Evolutionary conservation across 2,888 invertebrate genomes (phyloP), one percentile per base, ranked within the genome.

Genomic region (Ernsta delagoae): DNA sequence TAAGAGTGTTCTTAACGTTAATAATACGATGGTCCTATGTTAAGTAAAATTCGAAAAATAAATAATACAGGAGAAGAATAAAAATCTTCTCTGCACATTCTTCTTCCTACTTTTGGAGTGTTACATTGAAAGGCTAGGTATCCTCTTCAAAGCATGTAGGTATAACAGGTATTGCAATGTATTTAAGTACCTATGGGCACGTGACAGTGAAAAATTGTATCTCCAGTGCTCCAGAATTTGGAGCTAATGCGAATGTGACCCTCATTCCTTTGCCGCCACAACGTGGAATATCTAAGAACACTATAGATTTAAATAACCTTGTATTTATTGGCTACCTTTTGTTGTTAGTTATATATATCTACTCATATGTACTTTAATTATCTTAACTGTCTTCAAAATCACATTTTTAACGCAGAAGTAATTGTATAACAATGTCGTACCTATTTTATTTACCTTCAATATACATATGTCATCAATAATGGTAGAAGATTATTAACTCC

Each of bases 311-410:
- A 12, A 50, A 50, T 50, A 50, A 50, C 16, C 16, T 50, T 16
- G 50, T 16, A 50, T 50, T 50, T 50, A 50, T 50, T 50, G 16
- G 50, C 16, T 50, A 50, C 50, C 16, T 50, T 48, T 50, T 50
- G 12, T 50, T 12, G 48, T 48, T 48, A 48, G 12, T 12, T 24
- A 1, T 24, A n/a, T n/a, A 24, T 24, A 3, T 24, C 24, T 24
- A 24, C 24, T 24, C 3, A 3, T 48, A 45, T 7, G 4, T 45
- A 48, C 12, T 12, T 12, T 48, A 39, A 39, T 39, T 39, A 39
- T 39, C 36, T 3, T 24, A 24, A 1, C 24, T 24, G 24, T 24
- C 3, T 24, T 24, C 24, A 1, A 24, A 24, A 45, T 45, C 11
- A 48, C 48, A 48, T 48, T 48, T 48, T 12, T 4, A 45, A 45